These are phyloP conservation scores for Aphis gossypii DNA, from an alignment of 1,140 invertebrate genomes.

Conservation along the genomic window DNA sequence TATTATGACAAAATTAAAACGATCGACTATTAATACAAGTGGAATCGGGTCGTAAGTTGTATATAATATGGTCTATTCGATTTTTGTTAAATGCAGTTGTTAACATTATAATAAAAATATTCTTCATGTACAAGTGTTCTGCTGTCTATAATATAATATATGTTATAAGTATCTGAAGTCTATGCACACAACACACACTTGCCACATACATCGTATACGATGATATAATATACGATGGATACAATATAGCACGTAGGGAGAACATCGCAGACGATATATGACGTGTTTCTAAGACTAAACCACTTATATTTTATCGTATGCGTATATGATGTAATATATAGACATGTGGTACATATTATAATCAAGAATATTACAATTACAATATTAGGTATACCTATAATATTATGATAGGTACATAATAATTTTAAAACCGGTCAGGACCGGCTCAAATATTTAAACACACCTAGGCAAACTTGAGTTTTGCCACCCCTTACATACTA, in stretches of 20 bases:
- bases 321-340: no score
- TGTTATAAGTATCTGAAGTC: not conserved
- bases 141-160: not conserved
- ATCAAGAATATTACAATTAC: no score
- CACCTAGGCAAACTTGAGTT: no score
- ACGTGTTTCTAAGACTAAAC: not conserved
- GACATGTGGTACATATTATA: no score
- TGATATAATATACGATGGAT: not conserved
- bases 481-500: no score
- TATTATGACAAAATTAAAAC: slow-evolving; percentile 3
- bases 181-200: not conserved
- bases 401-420: no score
- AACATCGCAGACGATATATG: not conserved
- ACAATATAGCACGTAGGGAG: not conserved
- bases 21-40: not conserved
- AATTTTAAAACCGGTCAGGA: no score
- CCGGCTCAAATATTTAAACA: no score
- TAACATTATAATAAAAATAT: slow-evolving; percentile 10
- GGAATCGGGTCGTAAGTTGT: not conserved
- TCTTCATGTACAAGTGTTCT: not conserved
- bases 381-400: no score
- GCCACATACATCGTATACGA: not conserved
- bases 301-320: not conserved
- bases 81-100: slow-evolving; percentile 11
- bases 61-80: not conserved